Evolutionary conservation across 2,888 invertebrate genomes (phyloP).

Genomic region (Ormyrus pomaceus): DNA sequence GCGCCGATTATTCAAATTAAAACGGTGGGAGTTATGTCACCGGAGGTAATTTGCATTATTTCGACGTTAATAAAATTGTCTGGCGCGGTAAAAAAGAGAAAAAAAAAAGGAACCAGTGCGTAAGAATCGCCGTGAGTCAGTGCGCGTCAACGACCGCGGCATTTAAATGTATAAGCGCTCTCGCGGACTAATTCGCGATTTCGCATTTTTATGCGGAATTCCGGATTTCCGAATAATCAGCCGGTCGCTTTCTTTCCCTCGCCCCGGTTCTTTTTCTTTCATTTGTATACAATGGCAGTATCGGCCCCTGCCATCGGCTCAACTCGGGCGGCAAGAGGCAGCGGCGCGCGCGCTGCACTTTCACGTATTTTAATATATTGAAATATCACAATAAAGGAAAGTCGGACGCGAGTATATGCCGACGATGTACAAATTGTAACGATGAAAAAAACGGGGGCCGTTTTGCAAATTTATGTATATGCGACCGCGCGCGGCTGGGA

Average conservation of each 20-base stretch:
- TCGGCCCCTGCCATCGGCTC: constrained; percentile 31
- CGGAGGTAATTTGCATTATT: neutral
- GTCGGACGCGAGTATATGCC: neutral
- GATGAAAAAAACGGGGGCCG: constrained; percentile 13
- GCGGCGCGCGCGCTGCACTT: constrained; percentile 34
- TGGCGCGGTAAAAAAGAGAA: neutral
- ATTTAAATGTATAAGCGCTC: constrained; percentile 39
- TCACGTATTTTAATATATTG: constrained; percentile 52
- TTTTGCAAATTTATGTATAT: constrained; percentile 4
- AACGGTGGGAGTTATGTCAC: neutral
- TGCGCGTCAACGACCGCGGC: constrained; percentile 16
- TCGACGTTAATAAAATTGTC: constrained; percentile 20
- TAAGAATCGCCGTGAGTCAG: neutral
- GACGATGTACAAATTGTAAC: constrained; percentile 30
- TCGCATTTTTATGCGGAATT: constrained; percentile 47
- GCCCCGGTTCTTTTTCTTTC: neutral
- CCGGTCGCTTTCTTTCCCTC: constrained; percentile 45
- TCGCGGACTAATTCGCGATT: constrained; percentile 42
- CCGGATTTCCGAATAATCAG: constrained; percentile 54
- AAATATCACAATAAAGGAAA: constrained; percentile 46
- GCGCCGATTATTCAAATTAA: no score
- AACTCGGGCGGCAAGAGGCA: no score
- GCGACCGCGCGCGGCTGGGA: neutral
- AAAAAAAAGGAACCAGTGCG: neutral
- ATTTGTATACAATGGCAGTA: constrained; percentile 56